Evolutionary conservation across 2,888 invertebrate species (phyloP).

Genomic region (Octonoba sinensis): DNA sequence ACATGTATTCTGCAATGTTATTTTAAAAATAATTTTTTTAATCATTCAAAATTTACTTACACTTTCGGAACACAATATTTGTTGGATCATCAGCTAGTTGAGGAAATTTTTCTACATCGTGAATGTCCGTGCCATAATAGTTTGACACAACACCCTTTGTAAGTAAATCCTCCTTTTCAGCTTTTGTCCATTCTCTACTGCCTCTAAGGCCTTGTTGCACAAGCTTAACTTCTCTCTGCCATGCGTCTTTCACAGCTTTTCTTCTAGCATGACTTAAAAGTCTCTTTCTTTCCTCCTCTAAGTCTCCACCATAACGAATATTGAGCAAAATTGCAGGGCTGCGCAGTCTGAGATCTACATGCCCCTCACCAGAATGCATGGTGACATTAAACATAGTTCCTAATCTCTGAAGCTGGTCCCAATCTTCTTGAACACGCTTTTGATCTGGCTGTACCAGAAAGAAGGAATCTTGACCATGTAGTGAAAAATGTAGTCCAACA

Average conservation of each 20-base stretch:
- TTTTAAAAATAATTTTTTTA: too few species aligned
- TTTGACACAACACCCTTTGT: slow-evolving; percentile 90
- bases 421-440: slow-evolving; percentile 87
- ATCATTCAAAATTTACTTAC: slow-evolving; percentile 24
- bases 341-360: slow-evolving; percentile 83
- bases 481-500: slow-evolving; percentile 80
- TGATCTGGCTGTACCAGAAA: slow-evolving; percentile 90
- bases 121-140: slow-evolving; percentile 90
- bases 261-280: slow-evolving; percentile 87
- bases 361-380: slow-evolving; percentile 64
- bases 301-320: slow-evolving; percentile 92
- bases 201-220: slow-evolving; percentile 71
- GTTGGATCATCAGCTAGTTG: slow-evolving; percentile 95
- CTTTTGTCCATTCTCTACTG: slow-evolving; percentile 87
- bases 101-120: slow-evolving; percentile 89
- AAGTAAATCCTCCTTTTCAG: slow-evolving; percentile 91
- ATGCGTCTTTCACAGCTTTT: slow-evolving; percentile 90
- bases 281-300: slow-evolving; percentile 85
- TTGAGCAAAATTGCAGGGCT: slow-evolving; percentile 92
- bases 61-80: slow-evolving; percentile 86
- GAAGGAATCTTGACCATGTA: slow-evolving; percentile 82
- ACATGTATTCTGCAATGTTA: too few species aligned
- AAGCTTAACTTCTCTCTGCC: slow-evolving; percentile 91
- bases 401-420: slow-evolving; percentile 87
- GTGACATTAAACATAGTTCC: slow-evolving; percentile 73